Conservation (phyloP, 1,140 invertebrate species). For the Solenopsis fugax region DNA sequence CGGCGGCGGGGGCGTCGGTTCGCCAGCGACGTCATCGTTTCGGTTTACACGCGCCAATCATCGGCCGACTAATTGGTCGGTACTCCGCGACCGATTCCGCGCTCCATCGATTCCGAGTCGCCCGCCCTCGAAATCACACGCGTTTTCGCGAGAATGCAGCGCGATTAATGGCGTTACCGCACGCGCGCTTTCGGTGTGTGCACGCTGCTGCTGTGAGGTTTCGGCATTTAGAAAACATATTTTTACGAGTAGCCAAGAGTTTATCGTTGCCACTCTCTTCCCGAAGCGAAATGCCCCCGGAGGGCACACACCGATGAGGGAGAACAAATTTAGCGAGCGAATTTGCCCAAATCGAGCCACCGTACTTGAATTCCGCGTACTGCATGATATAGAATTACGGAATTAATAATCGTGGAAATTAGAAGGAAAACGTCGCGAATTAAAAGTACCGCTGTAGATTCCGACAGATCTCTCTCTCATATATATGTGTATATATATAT, state of each 20-base stretch:
- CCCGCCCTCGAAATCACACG: constrained; percentile 76
- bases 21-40: constrained; percentile 84
- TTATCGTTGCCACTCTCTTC: neutral
- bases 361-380: neutral
- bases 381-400: neutral
- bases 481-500: too few species aligned
- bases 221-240: neutral
- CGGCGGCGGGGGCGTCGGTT: constrained; percentile 74
- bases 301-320: neutral
- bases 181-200: neutral
- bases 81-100: constrained; percentile 83
- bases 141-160: constrained; percentile 79
- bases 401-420: neutral
- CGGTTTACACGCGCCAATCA: constrained; percentile 85
- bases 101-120: constrained; percentile 81
- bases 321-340: neutral
- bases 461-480: neutral
- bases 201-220: neutral
- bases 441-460: neutral
- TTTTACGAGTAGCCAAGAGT: neutral
- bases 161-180: constrained; percentile 78
- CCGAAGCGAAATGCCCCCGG: neutral
- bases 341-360: neutral
- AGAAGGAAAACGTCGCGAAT: neutral
- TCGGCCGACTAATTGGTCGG: constrained; percentile 84